Evolutionary conservation across 2,888 invertebrate species (phyloP).

Genomic region (Dryadula phaetusa): DNA sequence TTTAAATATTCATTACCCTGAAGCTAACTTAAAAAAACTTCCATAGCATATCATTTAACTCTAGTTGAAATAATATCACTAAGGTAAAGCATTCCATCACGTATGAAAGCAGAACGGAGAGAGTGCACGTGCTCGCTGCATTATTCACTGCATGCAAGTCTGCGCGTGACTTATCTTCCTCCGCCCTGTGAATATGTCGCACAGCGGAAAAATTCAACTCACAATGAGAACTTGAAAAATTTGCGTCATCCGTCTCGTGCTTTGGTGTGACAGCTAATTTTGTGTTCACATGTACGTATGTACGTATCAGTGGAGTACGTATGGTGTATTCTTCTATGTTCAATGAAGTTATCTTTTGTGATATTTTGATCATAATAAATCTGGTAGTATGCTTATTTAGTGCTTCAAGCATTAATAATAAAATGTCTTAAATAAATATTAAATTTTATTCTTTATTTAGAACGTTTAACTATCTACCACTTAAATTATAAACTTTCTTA

Average conservation of each 20-base stretch:
- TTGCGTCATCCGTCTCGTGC: constrained; percentile 31
- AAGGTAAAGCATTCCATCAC: constrained; percentile 69
- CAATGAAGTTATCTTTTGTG: background rate
- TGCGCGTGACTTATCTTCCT: constrained; percentile 73
- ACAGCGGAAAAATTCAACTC: constrained; percentile 59
- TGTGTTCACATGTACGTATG: constrained; percentile 4
- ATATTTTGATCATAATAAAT: background rate
- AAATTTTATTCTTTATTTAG: background rate
- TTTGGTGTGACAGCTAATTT: constrained; percentile 27
- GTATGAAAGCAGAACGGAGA: constrained; percentile 33
- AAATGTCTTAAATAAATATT: background rate
- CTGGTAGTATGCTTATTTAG: background rate
- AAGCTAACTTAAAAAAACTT: background rate
- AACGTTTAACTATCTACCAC: background rate
- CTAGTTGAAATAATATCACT: constrained; percentile 58
- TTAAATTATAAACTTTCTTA: background rate
- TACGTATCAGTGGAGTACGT: background rate
- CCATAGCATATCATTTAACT: constrained; percentile 25
- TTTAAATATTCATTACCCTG: no score
- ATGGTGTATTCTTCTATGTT: background rate
- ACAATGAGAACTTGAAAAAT: constrained; percentile 46
- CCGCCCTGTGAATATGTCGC: constrained; percentile 62
- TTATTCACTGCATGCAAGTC: constrained; percentile 79
- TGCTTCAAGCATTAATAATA: background rate
- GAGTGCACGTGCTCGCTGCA: constrained; percentile 67